Percentiles rank a stretch among this genome's conserved stretches.
Conservation (phyloP, 2,888 invertebrate genomes). For the Trichogramma evanescens region DNA sequence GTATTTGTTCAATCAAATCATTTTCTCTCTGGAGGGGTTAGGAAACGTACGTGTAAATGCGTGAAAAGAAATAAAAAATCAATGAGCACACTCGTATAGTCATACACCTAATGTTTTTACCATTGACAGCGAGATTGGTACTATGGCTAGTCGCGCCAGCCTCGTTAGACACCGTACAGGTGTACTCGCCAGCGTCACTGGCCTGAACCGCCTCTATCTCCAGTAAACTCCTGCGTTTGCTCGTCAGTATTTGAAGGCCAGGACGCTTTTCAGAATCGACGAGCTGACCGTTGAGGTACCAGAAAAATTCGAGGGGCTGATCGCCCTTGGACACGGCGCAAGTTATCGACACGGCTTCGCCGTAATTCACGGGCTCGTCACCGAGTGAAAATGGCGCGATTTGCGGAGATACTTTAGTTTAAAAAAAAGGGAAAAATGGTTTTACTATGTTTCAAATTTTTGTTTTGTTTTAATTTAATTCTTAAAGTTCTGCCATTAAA, state of each 20-base stretch:
- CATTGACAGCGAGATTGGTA: slow-evolving; percentile 65
- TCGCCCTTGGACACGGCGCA: slow-evolving; percentile 70
- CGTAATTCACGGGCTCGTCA: slow-evolving; percentile 61
- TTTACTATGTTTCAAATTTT: not conserved
- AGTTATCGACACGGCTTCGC: slow-evolving; percentile 61
- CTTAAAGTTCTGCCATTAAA: not conserved
- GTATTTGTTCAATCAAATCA: not conserved
- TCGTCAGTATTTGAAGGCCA: slow-evolving; percentile 45
- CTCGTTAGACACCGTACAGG: slow-evolving; percentile 66
- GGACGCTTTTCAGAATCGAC: slow-evolving; percentile 44
- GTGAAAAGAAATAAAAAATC: no score
- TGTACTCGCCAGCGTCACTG: slow-evolving; percentile 67
- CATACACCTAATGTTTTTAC: slow-evolving; percentile 52
- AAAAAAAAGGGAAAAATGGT: slow-evolving; percentile 3
- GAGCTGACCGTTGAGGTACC: slow-evolving; percentile 65
- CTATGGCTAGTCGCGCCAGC: slow-evolving; percentile 65
- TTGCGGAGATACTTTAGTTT: slow-evolving; percentile 61
- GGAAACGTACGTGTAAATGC: no score
- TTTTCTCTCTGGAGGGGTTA: not conserved
- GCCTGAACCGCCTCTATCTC: slow-evolving; percentile 63
- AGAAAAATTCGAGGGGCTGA: slow-evolving; percentile 64
- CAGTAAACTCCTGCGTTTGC: slow-evolving; percentile 55
- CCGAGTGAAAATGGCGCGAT: slow-evolving; percentile 66
- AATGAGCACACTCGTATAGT: not conserved
- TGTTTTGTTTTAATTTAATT: not conserved